Evolutionary conservation across 30 jellyfish, hydroid and myxozoan genomes (phyloP).

Genomic region (Clytia hemisphaerica): DNA sequence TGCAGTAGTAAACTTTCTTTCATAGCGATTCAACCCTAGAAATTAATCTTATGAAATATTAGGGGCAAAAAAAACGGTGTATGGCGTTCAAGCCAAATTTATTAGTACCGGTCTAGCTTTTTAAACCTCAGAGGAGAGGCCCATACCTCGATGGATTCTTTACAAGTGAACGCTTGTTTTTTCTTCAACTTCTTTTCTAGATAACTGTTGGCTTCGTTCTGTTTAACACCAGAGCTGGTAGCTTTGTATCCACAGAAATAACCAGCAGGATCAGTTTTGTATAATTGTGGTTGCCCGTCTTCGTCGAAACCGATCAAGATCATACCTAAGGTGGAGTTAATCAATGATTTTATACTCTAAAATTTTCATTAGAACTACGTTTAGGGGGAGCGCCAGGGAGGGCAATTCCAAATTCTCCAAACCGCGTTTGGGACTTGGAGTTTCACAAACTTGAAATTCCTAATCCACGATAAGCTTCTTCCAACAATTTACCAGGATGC

Average conservation of each 20-base stretch:
- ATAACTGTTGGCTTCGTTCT: slow-evolving; percentile 89
- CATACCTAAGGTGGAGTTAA: slow-evolving; percentile 90
- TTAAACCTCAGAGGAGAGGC: not conserved
- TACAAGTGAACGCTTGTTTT: slow-evolving; percentile 58
- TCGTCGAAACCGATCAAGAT: slow-evolving; percentile 91
- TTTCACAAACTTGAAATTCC: too few species aligned
- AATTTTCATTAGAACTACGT: too few species aligned
- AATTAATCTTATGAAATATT: too few species aligned
- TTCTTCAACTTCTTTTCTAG: slow-evolving; percentile 86
- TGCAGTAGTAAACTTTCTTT: too few species aligned
- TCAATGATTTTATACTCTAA: too few species aligned
- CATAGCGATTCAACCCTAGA: too few species aligned
- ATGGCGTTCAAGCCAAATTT: not conserved
- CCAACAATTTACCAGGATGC: too few species aligned
- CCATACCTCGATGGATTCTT: slow-evolving; percentile 79
- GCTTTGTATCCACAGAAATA: slow-evolving; percentile 88
- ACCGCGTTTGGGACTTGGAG: too few species aligned
- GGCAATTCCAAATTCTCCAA: too few species aligned
- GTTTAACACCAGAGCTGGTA: slow-evolving; percentile 94
- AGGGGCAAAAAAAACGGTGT: too few species aligned
- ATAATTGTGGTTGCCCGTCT: slow-evolving; percentile 68
- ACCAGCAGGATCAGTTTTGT: slow-evolving; percentile 97
- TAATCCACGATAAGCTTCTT: too few species aligned
- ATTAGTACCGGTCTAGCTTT: not conserved
- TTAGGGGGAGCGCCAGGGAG: too few species aligned